Percentiles rank a stretch among this genome's conserved stretches.
Evolutionary conservation across 2,113 vertebrate species (phyloP).

Genomic region (Indicator maculatus): DNA sequence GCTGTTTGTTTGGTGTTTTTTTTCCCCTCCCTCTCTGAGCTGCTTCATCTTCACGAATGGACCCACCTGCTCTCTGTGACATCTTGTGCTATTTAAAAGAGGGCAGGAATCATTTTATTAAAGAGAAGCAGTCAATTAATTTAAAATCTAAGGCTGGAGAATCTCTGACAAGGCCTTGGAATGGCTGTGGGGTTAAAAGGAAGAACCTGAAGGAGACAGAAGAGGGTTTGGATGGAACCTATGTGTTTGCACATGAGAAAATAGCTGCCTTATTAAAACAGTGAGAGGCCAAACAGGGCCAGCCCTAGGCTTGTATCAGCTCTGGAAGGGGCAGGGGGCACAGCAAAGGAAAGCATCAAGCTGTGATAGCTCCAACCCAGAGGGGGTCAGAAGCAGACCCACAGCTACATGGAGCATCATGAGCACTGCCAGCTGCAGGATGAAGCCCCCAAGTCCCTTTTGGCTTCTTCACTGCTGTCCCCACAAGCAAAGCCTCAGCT

Average conservation of each 20-base stretch:
- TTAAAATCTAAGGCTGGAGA: background rate
- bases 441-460: background rate
- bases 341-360: background rate
- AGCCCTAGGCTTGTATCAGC: background rate
- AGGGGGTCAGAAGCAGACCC: background rate
- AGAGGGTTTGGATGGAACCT: background rate
- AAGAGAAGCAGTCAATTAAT: slow-evolving; percentile 5
- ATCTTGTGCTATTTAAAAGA: slow-evolving; percentile 42
- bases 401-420: rapidly evolving
- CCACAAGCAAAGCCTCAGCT: background rate
- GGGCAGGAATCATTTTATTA: slow-evolving; percentile 31
- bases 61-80: background rate
- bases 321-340: rapidly evolving
- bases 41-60: background rate
- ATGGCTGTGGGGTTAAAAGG: background rate
- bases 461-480: background rate
- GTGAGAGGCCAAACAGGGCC: background rate
- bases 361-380: rapidly evolving
- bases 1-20: too few species aligned
- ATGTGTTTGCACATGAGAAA: background rate
- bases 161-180: background rate
- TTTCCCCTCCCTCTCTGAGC: background rate
- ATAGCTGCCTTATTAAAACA: background rate
- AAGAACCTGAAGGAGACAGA: background rate
- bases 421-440: background rate